A percentile compares a stretch with the other conserved stretches of the same genome.
phyloP scores from a whole-genome alignment of 2,797 vertebrate species.

The Squalus acanthias region DNA sequence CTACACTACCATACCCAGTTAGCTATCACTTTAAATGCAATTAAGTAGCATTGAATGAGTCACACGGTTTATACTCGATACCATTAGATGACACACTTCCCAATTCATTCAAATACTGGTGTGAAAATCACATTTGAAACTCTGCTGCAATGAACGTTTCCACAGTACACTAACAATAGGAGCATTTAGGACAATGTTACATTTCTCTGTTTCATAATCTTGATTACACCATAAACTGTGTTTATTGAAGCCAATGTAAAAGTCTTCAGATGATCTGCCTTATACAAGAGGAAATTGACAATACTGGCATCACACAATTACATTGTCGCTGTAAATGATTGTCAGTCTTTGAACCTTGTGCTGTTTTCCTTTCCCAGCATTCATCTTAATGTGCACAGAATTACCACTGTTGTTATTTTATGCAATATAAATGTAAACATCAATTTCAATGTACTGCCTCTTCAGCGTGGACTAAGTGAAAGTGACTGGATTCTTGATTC shows the following conservation, averaged over 20 bases:
- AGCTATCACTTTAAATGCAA: neutral
- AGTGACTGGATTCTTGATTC: neutral
- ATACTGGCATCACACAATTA: neutral
- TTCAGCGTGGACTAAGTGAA: neutral
- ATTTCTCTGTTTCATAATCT: constrained; percentile 7
- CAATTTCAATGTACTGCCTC: neutral
- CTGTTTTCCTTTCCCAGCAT: neutral
- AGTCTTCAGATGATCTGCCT: neutral
- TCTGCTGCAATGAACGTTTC: neutral
- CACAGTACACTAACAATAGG: neutral
- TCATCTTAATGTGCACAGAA: neutral
- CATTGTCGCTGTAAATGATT: neutral
- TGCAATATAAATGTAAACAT: constrained; percentile 14
- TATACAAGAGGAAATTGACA: neutral
- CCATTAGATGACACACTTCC: neutral
- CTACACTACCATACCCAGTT: neutral
- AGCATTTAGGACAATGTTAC: neutral
- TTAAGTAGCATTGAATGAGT: neutral
- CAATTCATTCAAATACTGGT: neutral
- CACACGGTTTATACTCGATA: neutral
- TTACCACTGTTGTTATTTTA: neutral
- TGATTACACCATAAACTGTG: neutral
- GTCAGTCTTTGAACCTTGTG: neutral
- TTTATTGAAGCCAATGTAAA: neutral
- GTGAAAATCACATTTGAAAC: neutral